A percentile compares a stretch with the other conserved stretches of the same genome.
Conservation (phyloP, 2,113 vertebrate species). For the Lota lota region DNA sequence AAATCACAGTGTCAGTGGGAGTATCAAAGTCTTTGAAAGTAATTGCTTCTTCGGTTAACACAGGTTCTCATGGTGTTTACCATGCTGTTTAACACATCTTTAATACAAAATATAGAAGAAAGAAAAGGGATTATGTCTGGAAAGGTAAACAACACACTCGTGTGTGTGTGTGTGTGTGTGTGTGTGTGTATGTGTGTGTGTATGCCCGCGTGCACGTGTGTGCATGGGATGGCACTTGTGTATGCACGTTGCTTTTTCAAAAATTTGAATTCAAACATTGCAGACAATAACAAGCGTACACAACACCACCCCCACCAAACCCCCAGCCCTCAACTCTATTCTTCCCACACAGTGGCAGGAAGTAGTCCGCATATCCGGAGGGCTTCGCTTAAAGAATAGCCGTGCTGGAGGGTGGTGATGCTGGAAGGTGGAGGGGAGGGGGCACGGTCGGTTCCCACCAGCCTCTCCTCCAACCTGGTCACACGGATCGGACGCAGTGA, state of each 20-base stretch:
- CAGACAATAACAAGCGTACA: constrained; percentile 25
- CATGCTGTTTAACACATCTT: no score
- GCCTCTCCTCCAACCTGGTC: constrained; percentile 31
- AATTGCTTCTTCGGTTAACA: not conserved
- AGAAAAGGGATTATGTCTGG: no score
- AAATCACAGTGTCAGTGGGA: no score
- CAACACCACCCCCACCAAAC: no score
- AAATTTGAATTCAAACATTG: constrained; percentile 37
- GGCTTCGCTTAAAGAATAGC: constrained; percentile 61
- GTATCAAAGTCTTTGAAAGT: no score
- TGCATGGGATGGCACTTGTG: no score
- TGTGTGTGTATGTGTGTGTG: no score
- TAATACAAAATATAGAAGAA: no score
- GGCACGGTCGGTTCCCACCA: not conserved
- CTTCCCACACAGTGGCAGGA: constrained; percentile 80
- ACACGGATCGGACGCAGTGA: constrained; percentile 11
- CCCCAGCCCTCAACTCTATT: constrained; percentile 58
- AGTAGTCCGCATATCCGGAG: constrained; percentile 76
- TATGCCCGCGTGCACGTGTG: no score
- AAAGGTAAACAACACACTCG: no score
- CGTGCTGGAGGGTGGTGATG: constrained; percentile 17
- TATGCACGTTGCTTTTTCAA: not conserved
- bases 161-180: not conserved
- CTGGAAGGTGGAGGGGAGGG: constrained; percentile 17
- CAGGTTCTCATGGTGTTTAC: no score